Percentiles rank a stretch among this genome's conserved stretches.
phyloP scores from a whole-genome alignment of 2,113 vertebrate genomes.

The Eulacestoma nigropectus region DNA sequence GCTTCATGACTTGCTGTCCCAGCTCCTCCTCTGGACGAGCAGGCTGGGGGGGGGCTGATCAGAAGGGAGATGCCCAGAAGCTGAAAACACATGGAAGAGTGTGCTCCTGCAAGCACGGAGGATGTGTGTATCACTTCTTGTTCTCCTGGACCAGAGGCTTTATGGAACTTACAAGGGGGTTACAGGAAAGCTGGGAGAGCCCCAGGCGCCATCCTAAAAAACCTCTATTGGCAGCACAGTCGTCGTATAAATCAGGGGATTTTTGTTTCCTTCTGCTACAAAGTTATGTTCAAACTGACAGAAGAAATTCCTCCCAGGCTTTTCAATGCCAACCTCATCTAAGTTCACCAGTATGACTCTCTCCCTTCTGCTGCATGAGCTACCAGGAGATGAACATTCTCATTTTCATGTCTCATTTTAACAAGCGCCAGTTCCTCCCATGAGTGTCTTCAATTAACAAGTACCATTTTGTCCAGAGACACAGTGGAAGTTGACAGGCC shows the following conservation, averaged over 20 bases:
- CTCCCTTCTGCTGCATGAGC: background rate
- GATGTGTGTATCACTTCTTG: background rate
- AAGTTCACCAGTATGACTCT: background rate
- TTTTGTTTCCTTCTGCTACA: background rate
- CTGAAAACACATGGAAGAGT: fast-evolving
- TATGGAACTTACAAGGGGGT: fast-evolving
- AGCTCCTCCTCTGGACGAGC: fast-evolving
- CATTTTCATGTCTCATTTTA: background rate
- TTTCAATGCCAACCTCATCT: background rate
- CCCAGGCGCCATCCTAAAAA: background rate
- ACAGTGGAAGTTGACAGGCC: background rate
- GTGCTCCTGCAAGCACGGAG: fast-evolving
- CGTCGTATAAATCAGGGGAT: fast-evolving
- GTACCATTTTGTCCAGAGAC: background rate
- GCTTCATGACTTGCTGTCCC: fast-evolving
- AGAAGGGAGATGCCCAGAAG: background rate
- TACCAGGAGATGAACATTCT: background rate
- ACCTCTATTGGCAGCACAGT: fast-evolving
- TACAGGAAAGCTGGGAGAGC: background rate
- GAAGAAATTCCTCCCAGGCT: background rate
- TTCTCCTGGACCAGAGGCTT: background rate
- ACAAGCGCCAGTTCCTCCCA: background rate
- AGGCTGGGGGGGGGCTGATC: background rate
- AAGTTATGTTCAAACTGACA: background rate
- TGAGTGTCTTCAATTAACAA: background rate